These are phyloP conservation scores for Piliocolobus tephrosceles DNA, from an alignment of 2,113 vertebrate species.

Conservation along the genomic window DNA sequence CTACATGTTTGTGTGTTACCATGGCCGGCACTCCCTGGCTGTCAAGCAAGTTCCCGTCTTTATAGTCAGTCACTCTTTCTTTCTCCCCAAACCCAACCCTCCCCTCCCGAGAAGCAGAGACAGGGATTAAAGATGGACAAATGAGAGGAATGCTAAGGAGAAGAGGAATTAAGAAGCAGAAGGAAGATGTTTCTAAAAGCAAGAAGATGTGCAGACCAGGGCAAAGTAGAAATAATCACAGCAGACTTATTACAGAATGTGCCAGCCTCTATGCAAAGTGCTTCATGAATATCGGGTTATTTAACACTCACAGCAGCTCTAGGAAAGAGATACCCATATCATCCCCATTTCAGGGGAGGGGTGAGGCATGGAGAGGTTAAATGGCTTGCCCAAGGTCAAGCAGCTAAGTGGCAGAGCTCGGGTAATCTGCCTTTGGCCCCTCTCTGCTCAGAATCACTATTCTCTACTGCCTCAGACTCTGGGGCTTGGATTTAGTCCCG, in stretches of 20 bases:
- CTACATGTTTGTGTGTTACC: background rate
- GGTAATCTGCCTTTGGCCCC: background rate
- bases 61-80: background rate
- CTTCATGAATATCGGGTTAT: background rate
- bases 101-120: background rate
- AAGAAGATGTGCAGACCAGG: background rate
- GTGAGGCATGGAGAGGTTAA: background rate
- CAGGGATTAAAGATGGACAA: slow-evolving; percentile 4
- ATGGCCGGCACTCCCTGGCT: background rate
- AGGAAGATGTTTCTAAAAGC: background rate
- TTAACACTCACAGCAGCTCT: background rate
- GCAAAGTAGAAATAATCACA: background rate
- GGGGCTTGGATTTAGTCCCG: background rate
- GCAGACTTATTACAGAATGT: background rate
- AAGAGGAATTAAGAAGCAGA: slow-evolving; percentile 4
- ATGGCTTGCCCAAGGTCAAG: background rate
- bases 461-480: background rate
- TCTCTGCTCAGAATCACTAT: background rate
- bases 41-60: background rate
- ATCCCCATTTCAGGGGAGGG: background rate
- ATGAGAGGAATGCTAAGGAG: background rate
- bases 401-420: background rate
- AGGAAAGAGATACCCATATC: background rate
- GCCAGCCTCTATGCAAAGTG: background rate
- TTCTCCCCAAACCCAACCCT: background rate